Evolutionary conservation across 2,797 vertebrate species (phyloP).

Genomic region (Cheirogaleus major): DNA sequence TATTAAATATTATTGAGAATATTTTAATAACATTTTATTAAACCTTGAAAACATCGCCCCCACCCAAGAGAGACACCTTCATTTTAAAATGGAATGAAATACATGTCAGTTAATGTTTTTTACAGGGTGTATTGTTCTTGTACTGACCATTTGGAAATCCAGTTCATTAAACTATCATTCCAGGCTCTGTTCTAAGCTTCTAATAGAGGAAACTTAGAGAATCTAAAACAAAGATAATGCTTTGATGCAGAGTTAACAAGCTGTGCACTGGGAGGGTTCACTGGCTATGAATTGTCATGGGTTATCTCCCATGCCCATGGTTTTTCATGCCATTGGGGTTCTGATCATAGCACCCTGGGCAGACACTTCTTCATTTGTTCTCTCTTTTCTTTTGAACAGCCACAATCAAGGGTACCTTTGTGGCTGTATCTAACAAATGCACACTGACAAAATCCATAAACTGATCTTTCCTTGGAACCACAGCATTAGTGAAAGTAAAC

Average conservation of each 20-base stretch:
- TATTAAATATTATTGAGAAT: background rate
- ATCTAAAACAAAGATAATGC: constrained; percentile 11
- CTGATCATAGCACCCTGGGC: background rate
- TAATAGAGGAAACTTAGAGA: constrained; percentile 4
- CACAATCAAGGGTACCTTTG: background rate
- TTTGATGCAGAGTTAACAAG: background rate
- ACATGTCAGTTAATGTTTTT: background rate
- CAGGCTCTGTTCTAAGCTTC: background rate
- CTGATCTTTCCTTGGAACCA: constrained; percentile 1
- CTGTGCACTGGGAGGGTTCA: background rate
- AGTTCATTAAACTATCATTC: constrained; percentile 15
- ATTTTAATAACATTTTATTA: constrained; percentile 9
- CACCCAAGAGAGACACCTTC: background rate
- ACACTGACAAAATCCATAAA: constrained; percentile 27
- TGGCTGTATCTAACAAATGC: background rate
- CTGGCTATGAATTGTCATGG: background rate
- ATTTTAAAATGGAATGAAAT: constrained; percentile 20
- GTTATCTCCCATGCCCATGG: background rate
- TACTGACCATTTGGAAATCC: background rate
- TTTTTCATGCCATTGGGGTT: background rate
- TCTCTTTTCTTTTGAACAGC: background rate
- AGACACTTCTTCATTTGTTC: background rate
- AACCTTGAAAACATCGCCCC: background rate
- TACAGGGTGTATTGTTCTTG: background rate
- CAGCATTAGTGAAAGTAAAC: constrained; percentile 7